phyloP scores from a whole-genome alignment of 2,888 invertebrate genomes.

The Acanthosepion pharaonis region DNA sequence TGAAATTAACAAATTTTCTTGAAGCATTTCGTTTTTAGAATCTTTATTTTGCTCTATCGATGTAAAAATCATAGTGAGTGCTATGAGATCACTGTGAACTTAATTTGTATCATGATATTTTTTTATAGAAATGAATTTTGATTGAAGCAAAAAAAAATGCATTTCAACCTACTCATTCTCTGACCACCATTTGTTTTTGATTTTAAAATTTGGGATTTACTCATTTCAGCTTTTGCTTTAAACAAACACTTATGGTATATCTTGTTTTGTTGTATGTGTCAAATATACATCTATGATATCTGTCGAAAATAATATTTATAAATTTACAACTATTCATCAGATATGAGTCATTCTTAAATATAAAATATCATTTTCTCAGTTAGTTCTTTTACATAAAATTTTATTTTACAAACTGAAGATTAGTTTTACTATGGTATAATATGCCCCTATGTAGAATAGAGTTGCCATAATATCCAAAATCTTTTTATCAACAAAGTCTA shows the following conservation, averaged over 20 bases:
- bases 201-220: conserved; percentile 33
- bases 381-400: not conserved
- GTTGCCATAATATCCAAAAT: too few species aligned
- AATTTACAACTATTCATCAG: not conserved
- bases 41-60: too few species aligned
- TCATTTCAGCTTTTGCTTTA: not conserved
- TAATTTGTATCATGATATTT: not conserved
- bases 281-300: not conserved
- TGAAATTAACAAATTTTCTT: too few species aligned
- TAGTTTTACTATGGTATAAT: not conserved
- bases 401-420: not conserved
- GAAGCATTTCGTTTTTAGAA: too few species aligned
- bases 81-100: too few species aligned
- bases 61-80: too few species aligned
- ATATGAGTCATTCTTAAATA: not conserved
- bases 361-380: not conserved
- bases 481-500: too few species aligned
- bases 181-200: not conserved
- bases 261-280: conserved; percentile 33
- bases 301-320: not conserved
- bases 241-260: not conserved
- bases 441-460: too few species aligned
- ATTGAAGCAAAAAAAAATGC: not conserved
- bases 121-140: not conserved
- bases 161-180: not conserved